Conservation (phyloP, 2,888 invertebrate species). For the Leptopilina myrica region DNA sequence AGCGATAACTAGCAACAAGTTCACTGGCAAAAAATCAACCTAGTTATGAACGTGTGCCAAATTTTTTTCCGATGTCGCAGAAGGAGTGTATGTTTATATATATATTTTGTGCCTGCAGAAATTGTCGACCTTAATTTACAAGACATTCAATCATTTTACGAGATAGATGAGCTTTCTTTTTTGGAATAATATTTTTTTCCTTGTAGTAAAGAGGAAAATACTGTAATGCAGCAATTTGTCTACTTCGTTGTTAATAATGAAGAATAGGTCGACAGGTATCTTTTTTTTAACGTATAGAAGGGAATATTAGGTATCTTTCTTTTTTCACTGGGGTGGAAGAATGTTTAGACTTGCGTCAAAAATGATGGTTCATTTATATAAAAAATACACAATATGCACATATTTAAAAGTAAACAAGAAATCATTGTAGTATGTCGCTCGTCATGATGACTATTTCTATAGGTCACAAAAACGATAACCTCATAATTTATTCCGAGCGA, state of each 20-base stretch:
- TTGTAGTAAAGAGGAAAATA: neutral
- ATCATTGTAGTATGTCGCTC: slow-evolving; percentile 52
- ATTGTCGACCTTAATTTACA: neutral
- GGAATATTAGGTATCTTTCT: neutral
- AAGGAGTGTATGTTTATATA: slow-evolving; percentile 14
- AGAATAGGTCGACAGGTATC: neutral
- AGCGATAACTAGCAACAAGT: slow-evolving; percentile 61
- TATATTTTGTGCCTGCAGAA: neutral
- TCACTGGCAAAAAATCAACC: slow-evolving; percentile 59
- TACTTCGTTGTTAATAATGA: slow-evolving; percentile 1
- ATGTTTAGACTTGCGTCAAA: slow-evolving; percentile 19
- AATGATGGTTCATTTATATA: neutral
- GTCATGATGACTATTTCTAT: slow-evolving; percentile 51
- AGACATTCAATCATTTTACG: neutral
- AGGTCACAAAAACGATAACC: slow-evolving; percentile 47
- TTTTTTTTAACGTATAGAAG: neutral
- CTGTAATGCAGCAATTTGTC: slow-evolving; percentile 1
- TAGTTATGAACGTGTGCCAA: slow-evolving; percentile 52
- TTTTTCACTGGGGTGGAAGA: neutral
- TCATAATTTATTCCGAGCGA: slow-evolving; percentile 43
- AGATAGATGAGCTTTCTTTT: neutral
- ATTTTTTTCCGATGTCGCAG: slow-evolving; percentile 45
- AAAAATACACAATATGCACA: too few relatives aligned
- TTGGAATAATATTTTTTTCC: neutral
- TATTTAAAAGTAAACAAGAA: slow-evolving; percentile 7